These are phyloP conservation scores for Pollenia labialis DNA, from an alignment of 2,888 invertebrate species.

Conservation along the genomic window DNA sequence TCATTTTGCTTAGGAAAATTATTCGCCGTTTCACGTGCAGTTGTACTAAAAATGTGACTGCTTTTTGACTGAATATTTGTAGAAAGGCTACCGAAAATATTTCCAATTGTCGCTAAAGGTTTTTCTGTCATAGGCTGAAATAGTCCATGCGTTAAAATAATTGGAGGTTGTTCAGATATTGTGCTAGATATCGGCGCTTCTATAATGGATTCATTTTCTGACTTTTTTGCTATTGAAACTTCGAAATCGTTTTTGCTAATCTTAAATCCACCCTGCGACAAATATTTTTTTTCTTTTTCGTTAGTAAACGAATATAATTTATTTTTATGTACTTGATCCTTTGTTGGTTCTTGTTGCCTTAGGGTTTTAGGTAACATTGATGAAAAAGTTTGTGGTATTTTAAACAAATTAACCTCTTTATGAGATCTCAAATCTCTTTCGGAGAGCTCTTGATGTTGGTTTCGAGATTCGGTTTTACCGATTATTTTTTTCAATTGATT, in stretches of 20 bases:
- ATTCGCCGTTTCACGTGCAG: conserved; percentile 66
- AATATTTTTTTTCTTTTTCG: conserved; percentile 31
- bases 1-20: conserved; percentile 66
- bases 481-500: conserved; percentile 82
- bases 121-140: conserved; percentile 58
- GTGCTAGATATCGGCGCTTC: conserved; percentile 27
- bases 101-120: not conserved
- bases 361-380: conserved; percentile 76
- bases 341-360: conserved; percentile 49
- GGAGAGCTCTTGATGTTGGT: conserved; percentile 6
- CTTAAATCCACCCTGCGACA: conserved; percentile 31
- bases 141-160: conserved; percentile 64
- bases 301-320: conserved; percentile 34
- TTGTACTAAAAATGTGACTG: conserved; percentile 68
- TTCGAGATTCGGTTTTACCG: conserved; percentile 1
- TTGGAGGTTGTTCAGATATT: not conserved
- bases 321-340: conserved; percentile 26
- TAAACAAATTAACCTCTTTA: conserved; percentile 78
- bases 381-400: conserved; percentile 79
- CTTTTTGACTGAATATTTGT: not conserved
- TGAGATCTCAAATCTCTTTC: not conserved
- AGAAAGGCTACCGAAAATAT: conserved; percentile 45
- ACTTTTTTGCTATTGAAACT: not conserved
- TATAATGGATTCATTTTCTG: conserved; percentile 49
- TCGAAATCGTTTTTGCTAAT: conserved; percentile 47